Percentiles rank a stretch among this genome's conserved stretches.
phyloP scores from a whole-genome alignment of 2,113 vertebrate genomes.

The Plotosus lineatus region DNA sequence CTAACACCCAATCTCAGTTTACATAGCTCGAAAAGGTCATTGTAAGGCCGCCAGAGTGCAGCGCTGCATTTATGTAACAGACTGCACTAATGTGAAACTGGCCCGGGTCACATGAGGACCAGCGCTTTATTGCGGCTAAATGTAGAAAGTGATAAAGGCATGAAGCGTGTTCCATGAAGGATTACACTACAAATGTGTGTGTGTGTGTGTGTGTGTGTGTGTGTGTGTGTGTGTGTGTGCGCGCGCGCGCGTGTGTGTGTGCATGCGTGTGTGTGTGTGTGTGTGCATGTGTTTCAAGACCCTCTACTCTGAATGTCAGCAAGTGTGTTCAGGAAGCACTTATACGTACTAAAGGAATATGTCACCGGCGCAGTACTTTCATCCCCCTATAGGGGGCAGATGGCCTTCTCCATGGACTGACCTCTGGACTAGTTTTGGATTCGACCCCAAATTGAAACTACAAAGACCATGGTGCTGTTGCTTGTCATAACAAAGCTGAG shows the following conservation, averaged over 20 bases:
- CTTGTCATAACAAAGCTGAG: constrained; percentile 38
- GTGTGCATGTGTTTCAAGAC: neutral
- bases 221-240: constrained; percentile 10
- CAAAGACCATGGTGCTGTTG: constrained; percentile 18
- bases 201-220: constrained; percentile 12
- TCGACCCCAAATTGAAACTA: constrained; percentile 2
- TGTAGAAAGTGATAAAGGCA: constrained; percentile 17
- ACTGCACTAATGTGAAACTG: constrained; percentile 42
- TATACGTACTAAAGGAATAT: neutral
- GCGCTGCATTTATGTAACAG: constrained; percentile 42
- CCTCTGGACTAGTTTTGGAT: neutral
- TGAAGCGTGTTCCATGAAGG: neutral
- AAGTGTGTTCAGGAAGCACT: constrained; percentile 5
- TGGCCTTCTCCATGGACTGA: neutral
- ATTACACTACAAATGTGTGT: neutral
- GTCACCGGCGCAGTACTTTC: neutral
- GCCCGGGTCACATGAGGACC: constrained; percentile 31
- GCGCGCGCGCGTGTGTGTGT: neutral
- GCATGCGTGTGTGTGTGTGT: neutral
- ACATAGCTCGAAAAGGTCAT: constrained; percentile 49
- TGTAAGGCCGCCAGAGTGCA: constrained; percentile 37
- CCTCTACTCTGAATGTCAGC: neutral
- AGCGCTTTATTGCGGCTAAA: constrained; percentile 19
- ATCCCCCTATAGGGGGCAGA: neutral
- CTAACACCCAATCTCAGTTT: constrained; percentile 26